These are phyloP conservation scores for Dioctria rufipes DNA, from an alignment of 2,888 invertebrate species.

Conservation along the genomic window DNA sequence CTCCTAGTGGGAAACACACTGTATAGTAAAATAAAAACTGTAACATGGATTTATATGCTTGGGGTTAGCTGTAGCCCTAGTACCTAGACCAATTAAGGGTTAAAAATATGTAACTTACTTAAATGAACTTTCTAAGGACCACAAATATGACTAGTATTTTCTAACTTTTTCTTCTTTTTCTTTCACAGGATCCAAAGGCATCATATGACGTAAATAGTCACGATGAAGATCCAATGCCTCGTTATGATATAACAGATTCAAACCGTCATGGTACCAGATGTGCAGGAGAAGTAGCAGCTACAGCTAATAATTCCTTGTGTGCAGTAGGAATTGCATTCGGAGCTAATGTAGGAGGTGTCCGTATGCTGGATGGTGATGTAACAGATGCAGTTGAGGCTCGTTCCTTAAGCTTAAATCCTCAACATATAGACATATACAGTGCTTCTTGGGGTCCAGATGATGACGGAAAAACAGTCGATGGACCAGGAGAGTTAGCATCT, in stretches of 20 bases:
- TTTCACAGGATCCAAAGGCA: constrained; percentile 88
- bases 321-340: constrained; percentile 97
- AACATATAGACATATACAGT: constrained; percentile 98
- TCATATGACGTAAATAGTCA: constrained; percentile 98
- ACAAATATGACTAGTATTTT: too few species aligned
- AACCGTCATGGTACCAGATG: constrained; percentile 96
- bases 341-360: constrained; percentile 96
- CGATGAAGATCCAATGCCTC: constrained; percentile 96
- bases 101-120: too few species aligned
- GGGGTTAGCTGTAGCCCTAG: too few species aligned
- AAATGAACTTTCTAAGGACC: too few species aligned
- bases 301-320: constrained; percentile 96
- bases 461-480: constrained; percentile 98
- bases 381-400: constrained; percentile 98
- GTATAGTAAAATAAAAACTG: too few species aligned
- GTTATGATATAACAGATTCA: constrained; percentile 97
- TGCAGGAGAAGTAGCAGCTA: constrained; percentile 98
- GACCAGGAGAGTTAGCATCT: constrained; percentile 95
- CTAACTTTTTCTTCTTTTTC: constrained; percentile 6
- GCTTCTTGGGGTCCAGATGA: constrained; percentile 99
- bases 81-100: too few species aligned
- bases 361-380: constrained; percentile 98
- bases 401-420: constrained; percentile 92
- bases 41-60: too few species aligned
- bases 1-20: too few species aligned